Percentiles rank a stretch among this genome's conserved stretches.
These are phyloP conservation scores for Cichladusa arquata DNA, from an alignment of 2,113 vertebrate genomes.

Conservation along the genomic window DNA sequence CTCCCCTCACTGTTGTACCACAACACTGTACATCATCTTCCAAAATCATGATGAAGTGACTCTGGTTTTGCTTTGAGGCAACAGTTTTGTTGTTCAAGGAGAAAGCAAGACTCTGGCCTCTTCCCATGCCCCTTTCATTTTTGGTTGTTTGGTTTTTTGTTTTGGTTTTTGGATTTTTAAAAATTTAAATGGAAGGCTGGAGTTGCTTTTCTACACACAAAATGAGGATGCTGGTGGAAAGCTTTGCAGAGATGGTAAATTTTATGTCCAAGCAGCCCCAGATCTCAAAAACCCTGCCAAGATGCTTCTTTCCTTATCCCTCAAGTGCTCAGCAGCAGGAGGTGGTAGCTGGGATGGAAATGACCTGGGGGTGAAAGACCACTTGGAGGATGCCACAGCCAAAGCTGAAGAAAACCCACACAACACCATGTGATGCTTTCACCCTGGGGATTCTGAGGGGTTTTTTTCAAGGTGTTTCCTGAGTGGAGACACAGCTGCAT, in stretches of 20 bases:
- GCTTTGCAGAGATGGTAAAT: not conserved
- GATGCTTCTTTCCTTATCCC: not conserved
- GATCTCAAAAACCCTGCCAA: not conserved
- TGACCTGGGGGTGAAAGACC: not conserved
- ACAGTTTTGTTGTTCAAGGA: not conserved
- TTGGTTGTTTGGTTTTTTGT: not conserved
- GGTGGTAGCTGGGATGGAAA: not conserved
- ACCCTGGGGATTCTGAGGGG: not conserved
- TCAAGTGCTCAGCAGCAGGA: not conserved
- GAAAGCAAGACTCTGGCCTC: not conserved
- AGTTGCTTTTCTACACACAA: not conserved
- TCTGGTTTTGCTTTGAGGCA: not conserved
- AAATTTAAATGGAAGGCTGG: not conserved
- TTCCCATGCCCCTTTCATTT: not conserved
- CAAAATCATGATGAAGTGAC: not conserved
- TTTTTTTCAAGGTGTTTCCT: not conserved
- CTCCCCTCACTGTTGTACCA: not conserved
- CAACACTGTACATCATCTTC: not conserved
- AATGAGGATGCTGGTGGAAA: not conserved
- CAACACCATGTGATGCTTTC: not conserved
- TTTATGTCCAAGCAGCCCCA: not conserved
- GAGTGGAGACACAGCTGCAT: not conserved
- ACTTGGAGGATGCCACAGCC: not conserved
- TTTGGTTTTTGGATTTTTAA: too few species aligned
- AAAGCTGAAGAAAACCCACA: not conserved